Conservation (phyloP, 1,140 invertebrate species). For the Capitella teleta region DNA sequence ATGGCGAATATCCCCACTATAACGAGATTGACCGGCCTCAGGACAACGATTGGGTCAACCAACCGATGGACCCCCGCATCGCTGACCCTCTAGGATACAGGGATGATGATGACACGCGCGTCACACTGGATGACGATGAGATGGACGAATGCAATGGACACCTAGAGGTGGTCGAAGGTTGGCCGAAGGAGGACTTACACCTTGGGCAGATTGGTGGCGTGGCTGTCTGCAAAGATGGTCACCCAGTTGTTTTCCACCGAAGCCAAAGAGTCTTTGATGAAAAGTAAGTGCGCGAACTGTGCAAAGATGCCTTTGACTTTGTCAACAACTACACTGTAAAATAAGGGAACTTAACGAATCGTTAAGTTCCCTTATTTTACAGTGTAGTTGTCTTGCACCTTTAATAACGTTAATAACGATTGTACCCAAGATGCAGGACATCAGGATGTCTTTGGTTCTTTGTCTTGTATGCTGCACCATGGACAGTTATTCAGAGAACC, state of each 20-base stretch:
- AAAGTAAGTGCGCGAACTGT: neutral
- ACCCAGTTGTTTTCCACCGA: neutral
- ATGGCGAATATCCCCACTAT: too few species aligned
- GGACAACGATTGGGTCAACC: too few species aligned
- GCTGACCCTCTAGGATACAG: too few species aligned
- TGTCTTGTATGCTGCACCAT: too few species aligned
- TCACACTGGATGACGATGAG: too few species aligned
- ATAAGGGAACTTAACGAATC: neutral
- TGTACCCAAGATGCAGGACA: neutral
- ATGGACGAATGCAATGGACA: neutral
- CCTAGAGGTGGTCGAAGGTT: neutral
- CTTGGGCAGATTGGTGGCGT: constrained; percentile 6
- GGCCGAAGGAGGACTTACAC: constrained; percentile 3
- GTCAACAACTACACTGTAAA: neutral
- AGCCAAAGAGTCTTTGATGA: neutral
- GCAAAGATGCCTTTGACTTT: neutral
- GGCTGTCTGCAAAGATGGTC: neutral
- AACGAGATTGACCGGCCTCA: too few species aligned
- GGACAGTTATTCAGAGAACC: too few species aligned
- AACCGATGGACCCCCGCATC: too few species aligned
- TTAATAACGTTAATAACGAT: neutral
- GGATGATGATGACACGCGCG: too few species aligned
- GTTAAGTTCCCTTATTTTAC: neutral
- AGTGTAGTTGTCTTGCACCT: neutral
- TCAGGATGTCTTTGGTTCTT: neutral